phyloP scores from a whole-genome alignment of 2,888 invertebrate species.

The Gisinianus flammeolus region DNA sequence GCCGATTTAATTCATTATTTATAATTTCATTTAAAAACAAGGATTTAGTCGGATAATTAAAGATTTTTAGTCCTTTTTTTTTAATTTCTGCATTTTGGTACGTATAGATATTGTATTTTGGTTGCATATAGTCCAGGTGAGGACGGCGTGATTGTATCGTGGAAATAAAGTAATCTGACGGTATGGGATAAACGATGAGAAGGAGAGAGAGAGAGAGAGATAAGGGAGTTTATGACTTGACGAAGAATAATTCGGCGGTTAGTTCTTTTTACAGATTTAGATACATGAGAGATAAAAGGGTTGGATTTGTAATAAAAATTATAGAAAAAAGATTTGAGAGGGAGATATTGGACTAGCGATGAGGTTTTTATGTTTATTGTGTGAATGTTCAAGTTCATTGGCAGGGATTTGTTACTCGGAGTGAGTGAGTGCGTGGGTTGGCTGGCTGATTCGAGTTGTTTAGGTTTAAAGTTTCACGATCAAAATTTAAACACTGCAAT shows the following conservation, averaged over 20 bases:
- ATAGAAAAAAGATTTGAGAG: not conserved
- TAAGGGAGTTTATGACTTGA: slow-evolving; percentile 29
- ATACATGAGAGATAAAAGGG: slow-evolving; percentile 34
- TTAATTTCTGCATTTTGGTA: too few species aligned
- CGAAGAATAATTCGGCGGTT: slow-evolving; percentile 33
- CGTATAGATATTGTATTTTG: too few species aligned
- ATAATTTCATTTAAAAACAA: too few species aligned
- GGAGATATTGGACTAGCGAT: not conserved
- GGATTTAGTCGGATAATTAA: too few species aligned
- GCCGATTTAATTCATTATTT: too few species aligned
- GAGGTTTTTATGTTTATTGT: not conserved
- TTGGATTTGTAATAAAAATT: slow-evolving; percentile 32
- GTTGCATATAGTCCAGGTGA: too few species aligned
- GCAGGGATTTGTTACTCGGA: not conserved
- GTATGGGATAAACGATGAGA: not conserved
- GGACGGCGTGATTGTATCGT: too few species aligned
- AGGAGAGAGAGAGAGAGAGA: not conserved
- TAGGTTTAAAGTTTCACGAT: slow-evolving; percentile 2
- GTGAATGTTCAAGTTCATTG: not conserved
- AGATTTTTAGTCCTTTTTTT: too few species aligned
- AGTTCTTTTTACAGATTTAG: slow-evolving; percentile 36
- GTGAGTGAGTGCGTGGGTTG: slow-evolving; percentile 14
- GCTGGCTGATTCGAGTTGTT: not conserved
- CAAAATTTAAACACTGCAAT: not conserved
- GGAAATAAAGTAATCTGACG: too few species aligned